Conservation (phyloP, 1,140 invertebrate species). For the Holotrichia oblita region DNA sequence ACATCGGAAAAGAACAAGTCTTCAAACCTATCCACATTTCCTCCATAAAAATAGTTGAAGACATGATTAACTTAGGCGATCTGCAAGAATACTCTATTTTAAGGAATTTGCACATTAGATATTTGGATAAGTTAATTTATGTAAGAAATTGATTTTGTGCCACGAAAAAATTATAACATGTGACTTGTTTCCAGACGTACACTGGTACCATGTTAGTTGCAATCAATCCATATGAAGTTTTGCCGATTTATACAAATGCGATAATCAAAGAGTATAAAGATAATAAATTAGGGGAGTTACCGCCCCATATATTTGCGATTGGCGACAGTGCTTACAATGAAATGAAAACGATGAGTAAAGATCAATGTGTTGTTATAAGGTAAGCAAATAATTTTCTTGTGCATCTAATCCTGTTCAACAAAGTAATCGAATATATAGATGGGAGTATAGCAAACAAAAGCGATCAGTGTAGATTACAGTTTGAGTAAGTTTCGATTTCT, state of each 20-base stretch:
- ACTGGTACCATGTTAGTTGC: conserved; percentile 93
- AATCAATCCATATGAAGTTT: conserved; percentile 92
- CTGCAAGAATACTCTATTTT: conserved; percentile 93
- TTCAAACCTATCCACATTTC: conserved; percentile 88
- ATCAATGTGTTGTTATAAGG: conserved; percentile 94
- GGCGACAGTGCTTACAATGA: conserved; percentile 88
- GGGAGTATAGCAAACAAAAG: too few relatives aligned
- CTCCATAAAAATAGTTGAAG: conserved; percentile 87
- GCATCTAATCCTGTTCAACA: conserved; percentile 46
- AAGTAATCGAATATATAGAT: too few relatives aligned
- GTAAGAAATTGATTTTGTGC: conserved; percentile 95
- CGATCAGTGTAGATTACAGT: too few relatives aligned
- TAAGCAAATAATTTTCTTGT: conserved; percentile 54
- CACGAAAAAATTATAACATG: conserved; percentile 60
- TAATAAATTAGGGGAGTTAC: too few relatives aligned
- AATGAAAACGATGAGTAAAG: conserved; percentile 77
- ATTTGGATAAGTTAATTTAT: too few relatives aligned
- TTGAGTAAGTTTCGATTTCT: too few relatives aligned
- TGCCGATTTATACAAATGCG: conserved; percentile 90
- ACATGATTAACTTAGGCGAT: conserved; percentile 94
- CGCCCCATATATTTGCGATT: too few relatives aligned
- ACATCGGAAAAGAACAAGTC: conserved; percentile 65
- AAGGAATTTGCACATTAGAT: conserved; percentile 90
- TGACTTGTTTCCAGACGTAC: conserved; percentile 78
- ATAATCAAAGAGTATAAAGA: conserved; percentile 85